Base-by-base conservation (phyloP, 37 sponge, comb jelly and placozoan genomes). In the Chondrosia reniformis region DNA sequence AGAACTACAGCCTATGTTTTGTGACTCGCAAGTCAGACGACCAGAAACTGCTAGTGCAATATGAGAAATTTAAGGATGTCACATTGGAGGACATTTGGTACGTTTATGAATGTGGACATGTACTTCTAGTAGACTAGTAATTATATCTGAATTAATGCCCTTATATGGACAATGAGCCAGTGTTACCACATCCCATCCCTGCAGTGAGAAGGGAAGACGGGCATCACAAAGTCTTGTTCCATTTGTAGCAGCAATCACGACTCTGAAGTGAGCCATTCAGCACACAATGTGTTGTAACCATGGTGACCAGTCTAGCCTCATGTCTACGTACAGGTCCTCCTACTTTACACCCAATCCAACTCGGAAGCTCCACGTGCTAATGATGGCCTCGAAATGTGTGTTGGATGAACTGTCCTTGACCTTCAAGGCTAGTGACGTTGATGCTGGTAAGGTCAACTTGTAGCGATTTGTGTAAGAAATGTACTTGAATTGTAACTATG, bases 311-410 rank as follows among this genome's bases (percentile, higher is more conserved):
- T 49, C 33, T 64, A 21, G 36, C 36, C 7, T 7, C 66, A 34
- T 4, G 3, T 3, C 5, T 2, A 64, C 36, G 33, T 36, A 34
- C 72, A 75, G 76, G 33, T 45, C 77, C 33, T 66, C 91, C 63
- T 90, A 69, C 43, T 90, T 90, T 79, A 80, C 80, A 41, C 79
- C 86, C 55, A 85, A 77, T 13, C 91, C 91, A 0, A 90, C 91
- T 21, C 80, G 74, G 55, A 90, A 90, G 67, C 79, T 90, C 84
- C 81, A 74, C 62, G 34, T 67, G 15, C 61, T 90, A 21, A 83
- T 85, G 43, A 78, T 75, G 5, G 86, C 91, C 37, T 86, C 91
- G 33, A 85, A 85, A 74, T 79, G 83, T 40, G 80, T 90, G 22
- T 81, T 85, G 38, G 83, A 46, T 66, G 75, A 56, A 17, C 32